Base-by-base conservation (phyloP, 2,888 invertebrate species). In the Drosophila anomalata region DNA sequence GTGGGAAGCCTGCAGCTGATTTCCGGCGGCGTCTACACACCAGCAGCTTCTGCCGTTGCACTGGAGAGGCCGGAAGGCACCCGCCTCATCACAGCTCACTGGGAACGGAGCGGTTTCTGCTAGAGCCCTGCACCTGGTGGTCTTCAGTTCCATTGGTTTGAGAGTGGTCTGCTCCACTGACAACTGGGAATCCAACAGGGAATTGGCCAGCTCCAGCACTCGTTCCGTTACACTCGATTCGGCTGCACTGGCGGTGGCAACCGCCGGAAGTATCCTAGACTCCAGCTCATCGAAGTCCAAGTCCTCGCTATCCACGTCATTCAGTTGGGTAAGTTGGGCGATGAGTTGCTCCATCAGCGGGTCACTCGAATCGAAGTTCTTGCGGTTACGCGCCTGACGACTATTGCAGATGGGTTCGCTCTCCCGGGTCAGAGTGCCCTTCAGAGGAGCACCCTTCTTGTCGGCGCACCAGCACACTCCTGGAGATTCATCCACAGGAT, bases 401-500 rank as follows among this genome's bases (percentile, higher is more conserved):
- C 96, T 96, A 90, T 96, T 96, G 90, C 97, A 97, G 39, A 94
- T 93, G 0, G 97, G 97, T 75, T 95, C 94, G 1, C 93, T 93
- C 20, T 96, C 96, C 50, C 96, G 93, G 0, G 96, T 95, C 51
- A 97, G 91, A 0, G 96, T 95, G 1, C 96, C 96, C 90, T 96
- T 96, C 2, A 96, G 91, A 0, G 96, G 96, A 76, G 96, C 96
- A 0, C 97, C 97, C 77, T 95, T 94, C 36, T 95, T 95, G 81
- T 95, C 95, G 2, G 97, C 96, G 90, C 97, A 97, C 97, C 97
- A 97, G 86, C 97, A 97, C 0, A 97, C 96, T 3, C 96, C 96
- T 87, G 95, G 93, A 0, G 85, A 80, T 41, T 67, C 36, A 14
- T 54, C 33, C 12, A 42, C 26, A 0, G 75, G 46, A 20, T 56